These are phyloP conservation scores for Antheraea yamamai DNA, from an alignment of 2,888 invertebrate species.

Conservation along the genomic window DNA sequence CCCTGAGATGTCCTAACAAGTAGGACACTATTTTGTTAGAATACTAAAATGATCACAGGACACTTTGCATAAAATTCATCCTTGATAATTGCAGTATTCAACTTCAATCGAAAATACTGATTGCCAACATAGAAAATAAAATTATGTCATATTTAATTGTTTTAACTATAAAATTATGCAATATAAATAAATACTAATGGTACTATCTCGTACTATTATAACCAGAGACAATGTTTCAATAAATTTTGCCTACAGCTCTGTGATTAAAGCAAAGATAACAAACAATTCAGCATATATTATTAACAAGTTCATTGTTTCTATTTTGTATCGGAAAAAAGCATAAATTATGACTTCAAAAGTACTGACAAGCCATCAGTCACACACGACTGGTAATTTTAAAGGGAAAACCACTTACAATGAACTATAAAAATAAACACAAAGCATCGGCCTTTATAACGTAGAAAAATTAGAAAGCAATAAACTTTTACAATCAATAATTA, in stretches of 20 bases:
- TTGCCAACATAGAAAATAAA: no score
- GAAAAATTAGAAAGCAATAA: slow-evolving; percentile 38
- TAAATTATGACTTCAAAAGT: slow-evolving; percentile 49
- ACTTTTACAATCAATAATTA: slow-evolving; percentile 31
- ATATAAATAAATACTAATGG: no score
- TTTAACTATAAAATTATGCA: no score
- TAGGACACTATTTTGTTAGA: no score
- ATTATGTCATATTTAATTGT: no score
- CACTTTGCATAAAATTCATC: no score
- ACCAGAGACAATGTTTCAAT: no score
- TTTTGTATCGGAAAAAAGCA: background rate
- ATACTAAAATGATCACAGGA: no score
- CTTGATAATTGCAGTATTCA: no score
- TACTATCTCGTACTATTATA: no score
- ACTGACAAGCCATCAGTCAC: slow-evolving; percentile 40
- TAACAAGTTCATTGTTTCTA: background rate
- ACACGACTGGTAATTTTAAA: slow-evolving; percentile 45
- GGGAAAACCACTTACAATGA: slow-evolving; percentile 49
- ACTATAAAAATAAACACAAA: slow-evolving; percentile 32
- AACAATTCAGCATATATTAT: background rate
- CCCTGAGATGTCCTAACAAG: no score
- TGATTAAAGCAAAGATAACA: background rate
- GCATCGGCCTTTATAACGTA: slow-evolving; percentile 21
- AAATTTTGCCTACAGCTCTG: background rate
- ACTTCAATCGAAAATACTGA: no score